Evolutionary conservation across 2,113 vertebrate genomes (phyloP).

Genomic region (Daboia siamensis): DNA sequence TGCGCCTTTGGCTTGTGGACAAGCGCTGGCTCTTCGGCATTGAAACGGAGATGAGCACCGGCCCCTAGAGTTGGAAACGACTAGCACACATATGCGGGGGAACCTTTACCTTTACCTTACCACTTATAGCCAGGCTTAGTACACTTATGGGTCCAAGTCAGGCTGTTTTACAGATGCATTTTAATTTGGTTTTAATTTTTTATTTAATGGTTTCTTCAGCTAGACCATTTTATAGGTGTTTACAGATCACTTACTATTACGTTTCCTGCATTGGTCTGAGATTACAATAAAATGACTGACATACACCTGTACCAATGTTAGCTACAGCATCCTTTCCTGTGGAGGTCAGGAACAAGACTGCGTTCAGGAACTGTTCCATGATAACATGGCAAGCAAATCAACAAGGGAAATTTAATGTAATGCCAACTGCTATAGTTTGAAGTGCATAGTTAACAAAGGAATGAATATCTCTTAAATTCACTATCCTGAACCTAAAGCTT

Average conservation of each 20-base stretch:
- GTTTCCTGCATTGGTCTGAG: background rate
- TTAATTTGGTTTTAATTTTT: background rate
- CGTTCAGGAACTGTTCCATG: background rate
- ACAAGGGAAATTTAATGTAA: background rate
- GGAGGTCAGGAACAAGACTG: background rate
- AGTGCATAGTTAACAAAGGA: background rate
- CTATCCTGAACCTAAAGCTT: background rate
- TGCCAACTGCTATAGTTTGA: background rate
- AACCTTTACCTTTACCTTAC: too few species aligned
- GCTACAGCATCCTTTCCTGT: background rate
- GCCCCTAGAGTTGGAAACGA: too few species aligned
- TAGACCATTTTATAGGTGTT: background rate
- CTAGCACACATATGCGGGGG: too few species aligned
- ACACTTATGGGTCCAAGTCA: background rate
- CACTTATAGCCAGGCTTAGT: background rate
- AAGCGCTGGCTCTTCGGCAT: too few species aligned
- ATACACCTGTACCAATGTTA: background rate
- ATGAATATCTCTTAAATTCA: background rate
- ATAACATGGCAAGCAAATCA: background rate
- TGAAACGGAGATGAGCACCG: too few species aligned
- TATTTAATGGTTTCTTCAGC: background rate
- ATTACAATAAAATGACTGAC: background rate
- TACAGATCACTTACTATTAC: background rate
- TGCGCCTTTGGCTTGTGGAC: too few species aligned
- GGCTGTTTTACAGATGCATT: background rate